A percentile compares a stretch with the other conserved stretches of the same genome.
phyloP scores from a whole-genome alignment of 2,113 vertebrate genomes.

The Gavia stellata region DNA sequence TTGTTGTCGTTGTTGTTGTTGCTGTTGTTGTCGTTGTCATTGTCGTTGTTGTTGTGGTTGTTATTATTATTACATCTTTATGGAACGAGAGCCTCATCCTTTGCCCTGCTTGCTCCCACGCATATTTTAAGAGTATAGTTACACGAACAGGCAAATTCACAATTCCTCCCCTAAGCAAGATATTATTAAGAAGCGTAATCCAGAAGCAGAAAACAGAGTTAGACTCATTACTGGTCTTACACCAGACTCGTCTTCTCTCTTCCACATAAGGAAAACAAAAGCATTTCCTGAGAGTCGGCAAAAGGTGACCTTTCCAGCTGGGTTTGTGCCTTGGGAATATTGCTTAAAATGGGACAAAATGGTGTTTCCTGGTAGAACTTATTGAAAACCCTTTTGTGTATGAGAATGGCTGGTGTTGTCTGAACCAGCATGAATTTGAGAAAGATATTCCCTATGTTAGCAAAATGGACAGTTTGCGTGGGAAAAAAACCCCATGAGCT shows the following conservation, averaged over 20 bases:
- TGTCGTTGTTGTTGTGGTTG: too few species aligned
- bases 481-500: fast-evolving
- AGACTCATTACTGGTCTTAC: not conserved
- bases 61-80: not conserved
- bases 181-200: not conserved
- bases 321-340: not conserved
- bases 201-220: not conserved
- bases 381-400: not conserved
- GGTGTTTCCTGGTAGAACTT: not conserved
- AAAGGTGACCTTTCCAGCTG: not conserved
- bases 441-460: not conserved
- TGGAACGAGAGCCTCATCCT: not conserved
- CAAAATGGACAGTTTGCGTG: not conserved
- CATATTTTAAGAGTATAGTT: not conserved
- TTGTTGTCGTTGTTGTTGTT: not conserved
- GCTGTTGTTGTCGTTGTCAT: too few species aligned
- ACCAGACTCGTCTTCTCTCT: not conserved
- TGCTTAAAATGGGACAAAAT: not conserved
- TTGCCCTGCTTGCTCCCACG: not conserved
- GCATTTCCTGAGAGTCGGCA: not conserved
- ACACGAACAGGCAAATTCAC: not conserved
- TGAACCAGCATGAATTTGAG: not conserved
- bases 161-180: not conserved
- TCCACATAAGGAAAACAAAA: not conserved
- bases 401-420: not conserved